Percentiles rank a stretch among this genome's conserved stretches.
Evolutionary conservation across 1,140 invertebrate species (phyloP).

Genomic region (Saccostrea cuccullata): DNA sequence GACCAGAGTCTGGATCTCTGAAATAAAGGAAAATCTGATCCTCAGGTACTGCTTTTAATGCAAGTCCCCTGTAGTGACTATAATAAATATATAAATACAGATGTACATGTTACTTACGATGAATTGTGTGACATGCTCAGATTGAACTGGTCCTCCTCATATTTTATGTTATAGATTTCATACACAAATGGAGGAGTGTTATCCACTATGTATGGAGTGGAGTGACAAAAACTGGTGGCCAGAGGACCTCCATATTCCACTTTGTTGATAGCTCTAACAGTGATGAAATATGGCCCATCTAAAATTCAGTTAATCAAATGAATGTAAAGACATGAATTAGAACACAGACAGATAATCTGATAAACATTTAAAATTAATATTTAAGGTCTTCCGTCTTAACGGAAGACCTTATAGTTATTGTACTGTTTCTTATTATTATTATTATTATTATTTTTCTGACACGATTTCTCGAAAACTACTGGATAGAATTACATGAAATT

Average conservation of each 20-base stretch:
- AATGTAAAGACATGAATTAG: no score
- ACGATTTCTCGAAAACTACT: no score
- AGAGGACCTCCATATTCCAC: constrained; percentile 67
- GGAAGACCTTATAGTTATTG: no score
- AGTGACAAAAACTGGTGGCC: constrained; percentile 63
- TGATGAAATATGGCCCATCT: constrained; percentile 65
- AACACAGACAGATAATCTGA: no score
- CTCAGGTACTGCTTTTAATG: background rate
- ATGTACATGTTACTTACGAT: constrained; percentile 51
- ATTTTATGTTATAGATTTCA: constrained; percentile 63
- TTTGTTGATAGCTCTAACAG: constrained; percentile 62
- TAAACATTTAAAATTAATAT: no score
- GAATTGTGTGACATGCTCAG: constrained; percentile 62
- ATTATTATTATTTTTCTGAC: no score
- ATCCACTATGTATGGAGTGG: constrained; percentile 62
- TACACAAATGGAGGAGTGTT: constrained; percentile 61
- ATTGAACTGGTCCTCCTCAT: constrained; percentile 61
- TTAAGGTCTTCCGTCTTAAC: no score
- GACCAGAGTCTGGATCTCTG: constrained; percentile 69
- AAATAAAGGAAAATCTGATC: background rate
- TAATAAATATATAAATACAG: no score
- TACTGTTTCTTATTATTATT: no score
- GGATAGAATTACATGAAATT: no score
- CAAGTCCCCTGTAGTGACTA: no score
- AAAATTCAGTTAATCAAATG: constrained; percentile 36